Evolutionary conservation across 1,140 invertebrate species (phyloP).

Genomic region (Aphelinus certus): DNA sequence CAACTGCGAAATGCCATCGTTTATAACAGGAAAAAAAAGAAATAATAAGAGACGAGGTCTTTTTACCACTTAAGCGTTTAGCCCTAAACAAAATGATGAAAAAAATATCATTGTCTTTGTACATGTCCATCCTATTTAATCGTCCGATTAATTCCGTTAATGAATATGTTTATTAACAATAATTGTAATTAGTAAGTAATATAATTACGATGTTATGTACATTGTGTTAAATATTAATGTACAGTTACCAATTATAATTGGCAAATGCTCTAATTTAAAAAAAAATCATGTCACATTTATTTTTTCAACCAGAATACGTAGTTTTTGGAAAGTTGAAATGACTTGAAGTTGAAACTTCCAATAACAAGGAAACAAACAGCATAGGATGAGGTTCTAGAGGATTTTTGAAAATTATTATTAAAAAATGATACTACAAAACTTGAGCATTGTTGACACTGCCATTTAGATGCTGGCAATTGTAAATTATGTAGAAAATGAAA

Average conservation of each 20-base stretch:
- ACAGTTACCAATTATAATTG: constrained; percentile 65
- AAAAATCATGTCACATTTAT: constrained; percentile 42
- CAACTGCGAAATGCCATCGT: constrained; percentile 44
- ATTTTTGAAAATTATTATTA: constrained; percentile 24
- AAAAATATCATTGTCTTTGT: constrained; percentile 55
- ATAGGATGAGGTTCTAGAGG: constrained; percentile 1
- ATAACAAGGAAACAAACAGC: too few relatives aligned
- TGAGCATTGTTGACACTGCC: constrained; percentile 61
- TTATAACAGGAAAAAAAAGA: constrained; percentile 37
- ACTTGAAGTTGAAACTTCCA: not conserved
- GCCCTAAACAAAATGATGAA: constrained; percentile 23
- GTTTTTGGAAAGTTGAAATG: constrained; percentile 9
- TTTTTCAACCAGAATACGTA: constrained; percentile 39
- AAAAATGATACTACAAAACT: constrained; percentile 38
- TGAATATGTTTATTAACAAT: constrained; percentile 59
- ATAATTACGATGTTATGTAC: constrained; percentile 60
- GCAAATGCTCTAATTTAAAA: constrained; percentile 57
- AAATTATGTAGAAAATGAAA: constrained; percentile 63
- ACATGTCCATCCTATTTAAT: constrained; percentile 60
- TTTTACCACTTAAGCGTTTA: constrained; percentile 37
- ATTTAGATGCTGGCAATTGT: constrained; percentile 61
- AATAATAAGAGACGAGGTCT: constrained; percentile 29
- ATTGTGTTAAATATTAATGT: constrained; percentile 64
- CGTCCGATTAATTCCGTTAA: constrained; percentile 59
- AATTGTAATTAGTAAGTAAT: constrained; percentile 60